These are phyloP conservation scores for Setophaga coronata DNA, from an alignment of 2,113 vertebrate species.

Conservation along the genomic window DNA sequence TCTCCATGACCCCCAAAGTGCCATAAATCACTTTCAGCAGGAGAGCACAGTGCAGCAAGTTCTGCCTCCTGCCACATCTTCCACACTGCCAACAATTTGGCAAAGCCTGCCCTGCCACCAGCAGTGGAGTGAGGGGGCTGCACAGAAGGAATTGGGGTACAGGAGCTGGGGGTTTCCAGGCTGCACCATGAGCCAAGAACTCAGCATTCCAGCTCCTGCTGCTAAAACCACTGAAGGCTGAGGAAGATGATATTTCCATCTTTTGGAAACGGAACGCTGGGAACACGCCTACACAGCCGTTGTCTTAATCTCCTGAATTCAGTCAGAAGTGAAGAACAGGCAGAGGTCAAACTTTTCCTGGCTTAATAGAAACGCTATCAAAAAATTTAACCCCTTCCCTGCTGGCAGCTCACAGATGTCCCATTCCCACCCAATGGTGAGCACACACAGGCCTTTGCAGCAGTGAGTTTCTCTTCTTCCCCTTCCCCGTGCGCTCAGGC, in stretches of 20 bases:
- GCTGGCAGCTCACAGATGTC: not conserved
- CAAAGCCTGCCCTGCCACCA: not conserved
- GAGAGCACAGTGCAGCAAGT: not conserved
- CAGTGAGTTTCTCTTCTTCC: not conserved
- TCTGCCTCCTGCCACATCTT: not conserved
- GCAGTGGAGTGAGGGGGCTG: not conserved
- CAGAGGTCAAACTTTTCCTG: slow-evolving; percentile 47
- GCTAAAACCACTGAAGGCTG: not conserved
- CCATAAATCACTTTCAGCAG: not conserved
- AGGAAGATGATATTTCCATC: slow-evolving; percentile 66
- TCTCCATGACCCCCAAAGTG: not conserved
- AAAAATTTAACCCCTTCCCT: slow-evolving; percentile 55
- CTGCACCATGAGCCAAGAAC: not conserved
- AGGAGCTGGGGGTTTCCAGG: not conserved
- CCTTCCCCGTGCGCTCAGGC: not conserved
- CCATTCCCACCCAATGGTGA: not conserved
- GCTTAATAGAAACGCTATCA: slow-evolving; percentile 7
- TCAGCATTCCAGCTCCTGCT: not conserved
- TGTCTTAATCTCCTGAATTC: slow-evolving; percentile 61
- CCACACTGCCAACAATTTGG: not conserved
- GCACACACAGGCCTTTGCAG: not conserved
- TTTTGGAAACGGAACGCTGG: slow-evolving; percentile 55
- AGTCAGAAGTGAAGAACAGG: slow-evolving; percentile 42
- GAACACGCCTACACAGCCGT: slow-evolving; percentile 62
- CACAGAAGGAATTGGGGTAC: not conserved